A percentile compares a stretch with the other conserved stretches of the same genome.
Conservation (phyloP, 1,140 invertebrate genomes). For the Drosophila watanabei region DNA sequence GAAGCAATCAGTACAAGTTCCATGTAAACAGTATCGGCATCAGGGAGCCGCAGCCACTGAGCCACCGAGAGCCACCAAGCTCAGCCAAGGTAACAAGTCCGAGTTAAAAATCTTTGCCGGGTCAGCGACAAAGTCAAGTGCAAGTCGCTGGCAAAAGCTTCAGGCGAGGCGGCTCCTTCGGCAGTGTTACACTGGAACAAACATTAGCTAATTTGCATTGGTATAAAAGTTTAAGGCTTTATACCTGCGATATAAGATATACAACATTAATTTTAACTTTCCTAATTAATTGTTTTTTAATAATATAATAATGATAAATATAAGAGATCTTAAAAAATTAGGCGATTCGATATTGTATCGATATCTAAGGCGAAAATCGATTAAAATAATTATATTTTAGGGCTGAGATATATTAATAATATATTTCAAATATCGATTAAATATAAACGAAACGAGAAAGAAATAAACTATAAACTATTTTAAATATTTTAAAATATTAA, state of each 20-base stretch:
- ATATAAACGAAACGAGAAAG: background rate
- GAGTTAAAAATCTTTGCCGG: slow-evolving; percentile 78
- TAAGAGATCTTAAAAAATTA: too few relatives aligned
- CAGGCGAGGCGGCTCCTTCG: slow-evolving; percentile 12
- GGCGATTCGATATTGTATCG: too few relatives aligned
- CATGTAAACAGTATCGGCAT: slow-evolving; percentile 83
- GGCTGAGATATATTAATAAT: too few relatives aligned
- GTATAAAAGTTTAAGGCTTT: too few relatives aligned
- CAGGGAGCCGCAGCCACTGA: slow-evolving; percentile 13
- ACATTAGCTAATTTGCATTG: background rate
- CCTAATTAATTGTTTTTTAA: too few relatives aligned
- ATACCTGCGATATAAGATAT: too few relatives aligned
- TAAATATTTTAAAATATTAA: too few relatives aligned
- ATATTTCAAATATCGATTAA: background rate
- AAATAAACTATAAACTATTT: background rate
- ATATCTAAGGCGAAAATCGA: background rate
- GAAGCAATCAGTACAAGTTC: slow-evolving; percentile 85
- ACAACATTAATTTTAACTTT: too few relatives aligned
- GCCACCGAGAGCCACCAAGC: slow-evolving; percentile 4
- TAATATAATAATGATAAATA: too few relatives aligned
- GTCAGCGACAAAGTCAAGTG: slow-evolving; percentile 82
- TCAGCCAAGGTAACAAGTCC: slow-evolving; percentile 39
- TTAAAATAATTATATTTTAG: too few relatives aligned
- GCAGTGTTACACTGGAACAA: slow-evolving; percentile 24
- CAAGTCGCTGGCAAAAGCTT: slow-evolving; percentile 47